Conservation (phyloP, 2,797 vertebrate species). For the Ptychadena robeensis region DNA sequence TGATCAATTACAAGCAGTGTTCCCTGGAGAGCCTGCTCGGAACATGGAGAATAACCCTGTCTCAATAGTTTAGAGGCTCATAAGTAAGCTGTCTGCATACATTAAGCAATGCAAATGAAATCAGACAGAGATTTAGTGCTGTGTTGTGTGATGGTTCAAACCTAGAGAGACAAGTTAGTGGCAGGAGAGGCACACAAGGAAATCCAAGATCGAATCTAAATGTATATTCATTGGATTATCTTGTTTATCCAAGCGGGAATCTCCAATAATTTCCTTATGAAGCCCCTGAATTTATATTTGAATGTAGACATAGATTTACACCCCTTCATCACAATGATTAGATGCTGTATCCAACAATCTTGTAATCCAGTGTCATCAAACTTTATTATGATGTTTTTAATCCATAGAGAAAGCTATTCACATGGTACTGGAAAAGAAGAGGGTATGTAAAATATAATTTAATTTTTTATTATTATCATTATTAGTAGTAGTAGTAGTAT, state of each 20-base stretch:
- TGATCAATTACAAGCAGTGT: conserved; percentile 52
- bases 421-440: no score
- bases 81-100: conserved; percentile 62
- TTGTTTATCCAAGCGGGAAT: background rate
- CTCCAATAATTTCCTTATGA: no score
- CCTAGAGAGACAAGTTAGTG: conserved; percentile 43
- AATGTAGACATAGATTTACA: no score
- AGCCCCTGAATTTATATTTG: no score
- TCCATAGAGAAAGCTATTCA: no score
- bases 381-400: no score
- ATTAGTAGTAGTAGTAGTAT: no score
- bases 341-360: no score
- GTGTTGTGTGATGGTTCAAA: conserved; percentile 39
- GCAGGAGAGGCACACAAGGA: conserved; percentile 11
- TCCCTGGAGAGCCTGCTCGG: conserved; percentile 44
- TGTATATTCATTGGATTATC: conserved; percentile 21
- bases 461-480: no score
- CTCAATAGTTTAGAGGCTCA: conserved; percentile 56
- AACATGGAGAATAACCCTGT: conserved; percentile 56
- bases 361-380: no score
- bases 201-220: conserved; percentile 11
- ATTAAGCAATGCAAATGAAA: conserved; percentile 53
- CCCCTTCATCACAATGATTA: no score
- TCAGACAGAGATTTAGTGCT: conserved; percentile 54
- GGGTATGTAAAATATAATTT: no score